Base-by-base conservation (phyloP, 2,797 vertebrate species). In the Sebastes ruberrimus region DNA sequence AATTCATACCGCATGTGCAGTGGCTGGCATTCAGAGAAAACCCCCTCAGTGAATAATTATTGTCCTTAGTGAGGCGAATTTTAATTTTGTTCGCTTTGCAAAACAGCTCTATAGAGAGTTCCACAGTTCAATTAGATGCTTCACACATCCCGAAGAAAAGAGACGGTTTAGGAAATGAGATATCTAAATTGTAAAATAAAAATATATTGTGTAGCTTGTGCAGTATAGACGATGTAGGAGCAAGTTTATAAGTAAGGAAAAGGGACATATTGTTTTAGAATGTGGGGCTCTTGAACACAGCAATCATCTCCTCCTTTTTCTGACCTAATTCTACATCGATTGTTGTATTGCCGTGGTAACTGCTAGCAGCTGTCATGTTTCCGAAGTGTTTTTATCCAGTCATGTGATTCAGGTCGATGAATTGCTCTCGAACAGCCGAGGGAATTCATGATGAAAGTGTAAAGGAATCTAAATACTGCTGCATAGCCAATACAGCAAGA, bases 41-140 rank as follows among this genome's bases (percentile, higher is more conserved):
- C 61, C 85, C 86, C 86, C 88, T 83, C 62, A 14, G 82, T 84
- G 83, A 84, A 91, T 92, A 88, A 90, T 91, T 92, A 86, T 83
- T 85, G 80, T 86, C 87, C 77, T 64, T 1, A 68, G 86, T 84
- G 63, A 86, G 80, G 80, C 59, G 4, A 85, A 88, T 93, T 92
- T 89, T 88, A 86, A 92, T 91, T 92, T 89, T 25, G 66, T 87
- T 86, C 73, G 18, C 86, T 88, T 85, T 82, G 71, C 75, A 71
- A 74, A 91, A 86, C 74, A 52, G 74, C 86, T 88, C 87, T 67
- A 11, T 57, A 1, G 83, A 92, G 89, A 92, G 62, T 80, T 79
- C 33, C 70, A 78, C 57, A 83, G 70, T 76, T 88, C 80, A 89
- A 79, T 91, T 80, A 81, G 78, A 88, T 83, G 78, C 66, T 84